Base-by-base conservation (phyloP, 2,113 vertebrate species). In the Neodontobutis hainanensis region DNA sequence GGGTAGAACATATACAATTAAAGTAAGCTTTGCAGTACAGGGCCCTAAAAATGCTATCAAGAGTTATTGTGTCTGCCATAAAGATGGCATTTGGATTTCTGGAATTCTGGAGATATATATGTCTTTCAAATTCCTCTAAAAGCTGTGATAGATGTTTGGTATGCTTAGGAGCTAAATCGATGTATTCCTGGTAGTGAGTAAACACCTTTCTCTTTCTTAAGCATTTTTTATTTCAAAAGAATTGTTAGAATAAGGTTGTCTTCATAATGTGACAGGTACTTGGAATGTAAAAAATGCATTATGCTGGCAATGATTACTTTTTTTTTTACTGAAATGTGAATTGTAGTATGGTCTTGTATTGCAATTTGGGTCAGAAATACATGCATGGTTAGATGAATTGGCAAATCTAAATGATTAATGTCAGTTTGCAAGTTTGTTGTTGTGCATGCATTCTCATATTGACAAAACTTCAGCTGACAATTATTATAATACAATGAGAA, bases 281-380 rank as follows among this genome's bases (percentile, higher is more conserved):
- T 55, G 52, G 52, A 32, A 55, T 27, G 19, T 55, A 55, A 55
- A 55, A 55, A 36, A 55, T 55, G n/a, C 52, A 36, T 55, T 55
- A 36, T 35, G 52, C 36, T 35, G 52, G 52, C 34, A 55, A 32
- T 55, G 52, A 36, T 55, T 32, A 55, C 11, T 55, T 32, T 55
- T 32, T 10, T 55, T 32, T 14, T n/a, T n/a, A n/a, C n/a, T n/a
- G n/a, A n/a, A n/a, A n/a, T n/a, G n/a, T n/a, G n/a, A n/a, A n/a
- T n/a, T n/a, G n/a, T n/a, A n/a, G n/a, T n/a, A n/a, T n/a, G n/a
- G n/a, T n/a, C n/a, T n/a, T n/a, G n/a, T n/a, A n/a, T n/a, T n/a
- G n/a, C n/a, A n/a, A n/a, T n/a, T n/a, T n/a, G n/a, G n/a, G n/a
- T n/a, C n/a, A n/a, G n/a, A n/a, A n/a, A n/a, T n/a, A n/a, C n/a